A percentile compares a stretch with the other conserved stretches of the same genome.
Conservation (phyloP, 53 echinoderm and acorn worm genomes). For the Holothuria leucospilota region DNA sequence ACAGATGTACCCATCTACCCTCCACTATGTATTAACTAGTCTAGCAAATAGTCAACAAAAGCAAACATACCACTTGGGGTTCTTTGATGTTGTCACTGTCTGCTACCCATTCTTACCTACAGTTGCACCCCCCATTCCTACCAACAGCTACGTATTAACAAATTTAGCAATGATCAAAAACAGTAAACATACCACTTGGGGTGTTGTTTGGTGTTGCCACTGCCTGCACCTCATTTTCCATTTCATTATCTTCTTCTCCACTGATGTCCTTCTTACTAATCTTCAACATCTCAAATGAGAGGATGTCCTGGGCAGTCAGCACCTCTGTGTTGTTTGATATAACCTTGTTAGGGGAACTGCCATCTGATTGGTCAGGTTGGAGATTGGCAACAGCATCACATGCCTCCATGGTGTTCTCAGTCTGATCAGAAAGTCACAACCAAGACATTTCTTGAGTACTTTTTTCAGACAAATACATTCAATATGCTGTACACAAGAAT, state of each 20-base stretch:
- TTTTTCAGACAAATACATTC: no score
- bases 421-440: not conserved
- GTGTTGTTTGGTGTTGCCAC: slow-evolving; percentile 95
- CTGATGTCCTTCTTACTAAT: slow-evolving; percentile 70
- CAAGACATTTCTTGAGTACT: not conserved
- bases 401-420: slow-evolving; percentile 48
- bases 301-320: slow-evolving; percentile 91
- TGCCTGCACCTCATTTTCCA: slow-evolving; percentile 64
- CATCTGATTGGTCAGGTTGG: slow-evolving; percentile 80
- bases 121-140: no score
- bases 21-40: no score
- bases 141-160: no score
- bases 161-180: no score
- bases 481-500: no score
- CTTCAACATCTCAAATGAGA: slow-evolving; percentile 95
- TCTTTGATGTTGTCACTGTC: no score
- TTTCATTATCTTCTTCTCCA: slow-evolving; percentile 56
- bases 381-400: slow-evolving; percentile 79
- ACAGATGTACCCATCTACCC: no score
- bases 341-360: slow-evolving; percentile 68
- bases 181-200: slow-evolving; percentile 68
- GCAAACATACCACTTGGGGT: no score
- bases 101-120: no score
- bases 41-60: no score
- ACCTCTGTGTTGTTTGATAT: slow-evolving; percentile 80